Evolutionary conservation across 1,140 invertebrate species (phyloP).

Genomic region (Acyrthosiphon pisum): DNA sequence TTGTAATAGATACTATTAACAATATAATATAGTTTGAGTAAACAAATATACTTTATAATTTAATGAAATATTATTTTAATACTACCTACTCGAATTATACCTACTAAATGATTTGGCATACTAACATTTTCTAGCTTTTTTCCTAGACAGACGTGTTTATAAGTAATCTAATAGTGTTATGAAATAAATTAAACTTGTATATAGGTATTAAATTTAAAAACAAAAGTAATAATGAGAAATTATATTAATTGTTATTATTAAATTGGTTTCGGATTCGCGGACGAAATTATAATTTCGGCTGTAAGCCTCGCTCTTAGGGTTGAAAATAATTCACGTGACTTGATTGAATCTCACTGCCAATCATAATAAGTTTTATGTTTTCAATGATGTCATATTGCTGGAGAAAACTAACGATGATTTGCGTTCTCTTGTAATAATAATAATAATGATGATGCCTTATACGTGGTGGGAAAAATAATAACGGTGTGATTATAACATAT

Average conservation of each 20-base stretch:
- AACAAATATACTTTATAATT: background rate
- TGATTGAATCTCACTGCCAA: background rate
- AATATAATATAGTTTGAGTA: background rate
- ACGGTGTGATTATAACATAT: background rate
- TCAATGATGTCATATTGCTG: background rate
- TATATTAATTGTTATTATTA: background rate
- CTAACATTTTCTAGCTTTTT: background rate
- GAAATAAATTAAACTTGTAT: background rate
- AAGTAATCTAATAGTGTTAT: background rate
- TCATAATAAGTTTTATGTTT: background rate
- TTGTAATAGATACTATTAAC: background rate
- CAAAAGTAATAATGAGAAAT: background rate
- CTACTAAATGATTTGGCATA: background rate
- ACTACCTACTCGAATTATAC: background rate
- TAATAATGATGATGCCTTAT: background rate
- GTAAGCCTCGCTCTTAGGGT: background rate
- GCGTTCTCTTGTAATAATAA: background rate
- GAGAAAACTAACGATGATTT: conserved; percentile 1
- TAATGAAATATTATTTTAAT: background rate
- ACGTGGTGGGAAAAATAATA: conserved; percentile 8
- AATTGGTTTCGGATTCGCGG: background rate
- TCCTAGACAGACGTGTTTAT: background rate
- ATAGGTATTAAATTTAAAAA: background rate
- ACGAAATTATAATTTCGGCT: background rate
- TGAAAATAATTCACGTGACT: background rate